Evolutionary conservation across 1,140 invertebrate genomes (phyloP), one percentile per base, ranked within the genome.

Genomic region (Panulirus ornatus): DNA sequence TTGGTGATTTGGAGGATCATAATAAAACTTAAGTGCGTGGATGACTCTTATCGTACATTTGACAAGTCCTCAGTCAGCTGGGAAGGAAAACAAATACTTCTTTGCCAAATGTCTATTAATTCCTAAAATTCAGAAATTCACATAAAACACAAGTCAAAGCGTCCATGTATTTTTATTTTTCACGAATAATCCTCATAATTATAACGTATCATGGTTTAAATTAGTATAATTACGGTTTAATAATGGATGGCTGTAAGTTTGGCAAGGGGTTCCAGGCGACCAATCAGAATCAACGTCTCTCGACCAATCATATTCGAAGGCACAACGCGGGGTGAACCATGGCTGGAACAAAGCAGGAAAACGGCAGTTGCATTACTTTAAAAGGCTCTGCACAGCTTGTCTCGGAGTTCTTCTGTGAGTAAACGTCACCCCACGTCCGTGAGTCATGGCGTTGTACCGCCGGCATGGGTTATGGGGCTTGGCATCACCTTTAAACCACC

Each of bases 341-440:
- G 88, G 88, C 87, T 70, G 92, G 82, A 36, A 85, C 91, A 6
- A 85, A 91, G 73, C 79, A 70, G 22, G 92, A 73, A 0, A 91
- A 90, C 38, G 92, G 92, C 85, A 93, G 92, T 73, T 88, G 94
- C n/a, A 95, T 96, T 78, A 95, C 95, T 78, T 93, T 96, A 38
- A 95, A 95, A 93, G 95, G 95, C 70, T 96, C 95, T 2, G 94
- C 95, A 11, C 94, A 95, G 91, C 94, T 95, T 73, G 95, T 96
- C 44, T 93, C 95, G 27, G 95, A 96, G 92, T 96, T 96, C 92
- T 95, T 96, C 93, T 93, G 95, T 95, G 93, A 93, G 94, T 93
- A 75, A 2, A 6, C 73, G 11, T 0, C 2, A 71, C 9, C 14
- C 8, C 14, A 19, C 30, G 16, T 27, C 70, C 27, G 70, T 71